Base-by-base conservation (phyloP, 2,113 vertebrate genomes). In the Piliocolobus tephrosceles region DNA sequence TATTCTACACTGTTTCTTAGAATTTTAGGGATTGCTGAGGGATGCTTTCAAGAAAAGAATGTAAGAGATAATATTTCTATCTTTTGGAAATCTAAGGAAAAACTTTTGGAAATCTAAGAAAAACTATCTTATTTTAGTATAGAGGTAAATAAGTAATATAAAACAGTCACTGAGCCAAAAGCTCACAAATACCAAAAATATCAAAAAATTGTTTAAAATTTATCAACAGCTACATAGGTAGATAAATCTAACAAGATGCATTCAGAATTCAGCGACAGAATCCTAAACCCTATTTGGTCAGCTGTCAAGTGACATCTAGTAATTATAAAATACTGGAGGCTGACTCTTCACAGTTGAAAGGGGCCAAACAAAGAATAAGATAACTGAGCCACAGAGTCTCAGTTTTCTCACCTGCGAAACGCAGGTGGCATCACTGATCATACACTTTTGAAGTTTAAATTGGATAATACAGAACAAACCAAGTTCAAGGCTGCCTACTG, bases 401-500 rank as follows among this genome's bases (percentile, higher is more conserved):
- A 58, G 43, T 87, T 97, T 96, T 95, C 79, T 96, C 64, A 96
- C 57, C 64, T 64, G 25, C 43, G 61, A 96, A 92, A 97, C 50
- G 92, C 75, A 96, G 27, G 43, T 32, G 76, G 17, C 43, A 57
- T 57, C 76, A 95, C 80, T 45, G 13, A 86, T n/a, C 57, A 90
- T 8, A 72, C 20, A 52, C 25, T 93, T 95, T n/a, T 27, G 17
- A 84, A 94, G n/a, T 96, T 87, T 76, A 86, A 83, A 93, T 70
- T 45, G 61, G 84, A 80, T 40, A 94, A 79, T 17, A 79, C 45
- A 90, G 45, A 32, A 86, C 73, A 93, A 93, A 92, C 38, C 20
- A 1, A 93, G 90, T 96, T 80, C 70, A 57, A 3, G 50, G 47
- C 16, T 79, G 27, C 58, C 43, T 43, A 91, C 32, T 20, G 20